Evolutionary conservation across 1,140 invertebrate genomes (phyloP), one percentile per base, ranked within the genome.

Genomic region (Globodera ellingtonae): DNA sequence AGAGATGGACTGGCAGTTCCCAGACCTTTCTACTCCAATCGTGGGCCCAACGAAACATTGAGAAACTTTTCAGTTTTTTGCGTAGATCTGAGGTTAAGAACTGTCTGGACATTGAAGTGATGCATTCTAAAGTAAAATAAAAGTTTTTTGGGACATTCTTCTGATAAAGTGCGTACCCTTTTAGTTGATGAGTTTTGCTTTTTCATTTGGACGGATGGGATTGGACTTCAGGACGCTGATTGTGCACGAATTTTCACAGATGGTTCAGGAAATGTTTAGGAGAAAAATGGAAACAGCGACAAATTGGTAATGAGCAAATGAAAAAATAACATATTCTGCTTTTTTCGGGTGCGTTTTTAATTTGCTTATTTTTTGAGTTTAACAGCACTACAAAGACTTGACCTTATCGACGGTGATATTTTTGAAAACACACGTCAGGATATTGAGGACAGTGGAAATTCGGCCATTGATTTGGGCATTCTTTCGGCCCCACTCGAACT

Each of bases 131-230:
- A 59, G 75, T 77, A 52, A 48, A 48, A 15, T 9, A 15, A 47
- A 47, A 44, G 13, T 46, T n/a, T 18, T 67, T 67, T 24, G 35
- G 65, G 44, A 6, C 6, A 24, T 13, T 2, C 48, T 6, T 35
- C 15, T 52, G 50, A 13, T 13, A 62, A 62, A 44, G 35, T 47
- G 67, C 24, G 24, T 70, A 10, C 18, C 3, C 21, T 35, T 67
- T 44, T 82, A 89, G 66, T 71, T 88, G 8, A 89, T 88, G 88
- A 83, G 81, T 15, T 88, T 87, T 69, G 88, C 84, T 6, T 84
- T 79, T 62, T 85, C 88, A n/a, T 88, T 88, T 75, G 88, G 87
- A 24, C 78, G 87, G 48, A 89, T 88, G 87, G 88, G 88, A 18
- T 71, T 88, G 18, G 87, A 88, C 74, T 88, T 89, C 69, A 83